phyloP scores from a whole-genome alignment of 1,140 invertebrate species.

The Homarus americanus region DNA sequence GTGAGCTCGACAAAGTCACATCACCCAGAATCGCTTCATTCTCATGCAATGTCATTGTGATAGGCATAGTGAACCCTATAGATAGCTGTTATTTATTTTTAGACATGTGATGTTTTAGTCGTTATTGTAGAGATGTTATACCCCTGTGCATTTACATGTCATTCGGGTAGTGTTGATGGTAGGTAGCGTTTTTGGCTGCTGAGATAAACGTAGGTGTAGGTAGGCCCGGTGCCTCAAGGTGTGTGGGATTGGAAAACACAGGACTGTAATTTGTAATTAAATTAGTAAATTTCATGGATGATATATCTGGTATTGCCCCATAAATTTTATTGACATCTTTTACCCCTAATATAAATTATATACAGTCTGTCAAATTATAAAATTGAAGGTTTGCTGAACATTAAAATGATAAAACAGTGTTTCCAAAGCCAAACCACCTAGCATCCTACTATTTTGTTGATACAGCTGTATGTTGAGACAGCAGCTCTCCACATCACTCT shows the following conservation, averaged over 20 bases:
- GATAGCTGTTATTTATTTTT: slow-evolving; percentile 73
- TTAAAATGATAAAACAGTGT: slow-evolving; percentile 8
- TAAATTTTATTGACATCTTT: background rate
- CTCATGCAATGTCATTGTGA: slow-evolving; percentile 73
- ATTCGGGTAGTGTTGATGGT: slow-evolving; percentile 69
- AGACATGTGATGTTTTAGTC: slow-evolving; percentile 71
- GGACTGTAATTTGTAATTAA: background rate
- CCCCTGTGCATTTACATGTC: slow-evolving; percentile 70
- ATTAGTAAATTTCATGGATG: background rate
- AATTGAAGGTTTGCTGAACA: no score
- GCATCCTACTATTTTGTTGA: slow-evolving; percentile 64
- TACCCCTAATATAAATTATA: background rate
- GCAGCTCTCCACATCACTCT: slow-evolving; percentile 66
- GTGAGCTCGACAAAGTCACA: slow-evolving; percentile 64
- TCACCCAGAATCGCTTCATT: slow-evolving; percentile 71
- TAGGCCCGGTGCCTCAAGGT: slow-evolving; percentile 63
- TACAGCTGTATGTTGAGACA: slow-evolving; percentile 52
- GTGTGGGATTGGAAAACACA: slow-evolving; percentile 58
- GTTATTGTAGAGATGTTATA: slow-evolving; percentile 70
- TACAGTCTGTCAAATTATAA: no score
- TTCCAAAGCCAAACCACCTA: slow-evolving; percentile 50
- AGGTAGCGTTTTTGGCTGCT: slow-evolving; percentile 66
- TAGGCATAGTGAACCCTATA: slow-evolving; percentile 72
- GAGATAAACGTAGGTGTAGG: slow-evolving; percentile 62
- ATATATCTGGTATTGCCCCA: background rate